Evolutionary conservation across 2,888 invertebrate genomes (phyloP), one percentile per base, ranked within the genome.

Genomic region (Callinectes sapidus): DNA sequence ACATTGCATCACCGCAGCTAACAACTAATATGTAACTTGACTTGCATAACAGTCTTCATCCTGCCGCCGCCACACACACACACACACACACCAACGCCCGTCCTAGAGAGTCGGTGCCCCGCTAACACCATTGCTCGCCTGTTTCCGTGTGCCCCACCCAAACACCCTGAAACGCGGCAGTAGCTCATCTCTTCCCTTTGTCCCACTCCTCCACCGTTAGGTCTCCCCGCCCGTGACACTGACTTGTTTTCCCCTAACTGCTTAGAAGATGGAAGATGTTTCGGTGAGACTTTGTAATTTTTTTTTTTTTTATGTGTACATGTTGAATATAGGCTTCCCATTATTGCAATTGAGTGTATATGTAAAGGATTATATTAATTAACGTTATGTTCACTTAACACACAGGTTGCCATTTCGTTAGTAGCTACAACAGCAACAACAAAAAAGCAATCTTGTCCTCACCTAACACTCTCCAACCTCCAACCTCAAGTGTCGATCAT

Each of bases 81-180:
- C 35, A n/a, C 81, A 16, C 32, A 18, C 32, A 81, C 81, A 81
- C 14, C 32, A 81, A 14, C 35, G 18, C 35, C 35, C 81, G 5
- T 77, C 28, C 32, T 13, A 35, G 35, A 16, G 16, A 32, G 81
- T 35, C 16, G 81, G 81, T 81, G 81, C 35, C 81, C 81, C 81
- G 81, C 81, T 81, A 81, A 81, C 81, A 32, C 35, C 81, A 35
- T 81, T 81, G 81, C 81, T 81, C 81, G 35, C 16, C 35, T 10
- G 81, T 32, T 81, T 81, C 81, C 81, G 81, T 81, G 35, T 35
- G 81, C 81, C 35, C 81, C 81, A 18, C 81, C 81, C 81, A 81
- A 16, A 81, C 81, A 35, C 71, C 16, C 23, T 5, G 13, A 10
- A n/a, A 28, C 71, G 13, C 35, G 13, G 14, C 81, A 32, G 35